Base-by-base conservation (phyloP, 2,888 invertebrate species). In the Eristalis pertinax region DNA sequence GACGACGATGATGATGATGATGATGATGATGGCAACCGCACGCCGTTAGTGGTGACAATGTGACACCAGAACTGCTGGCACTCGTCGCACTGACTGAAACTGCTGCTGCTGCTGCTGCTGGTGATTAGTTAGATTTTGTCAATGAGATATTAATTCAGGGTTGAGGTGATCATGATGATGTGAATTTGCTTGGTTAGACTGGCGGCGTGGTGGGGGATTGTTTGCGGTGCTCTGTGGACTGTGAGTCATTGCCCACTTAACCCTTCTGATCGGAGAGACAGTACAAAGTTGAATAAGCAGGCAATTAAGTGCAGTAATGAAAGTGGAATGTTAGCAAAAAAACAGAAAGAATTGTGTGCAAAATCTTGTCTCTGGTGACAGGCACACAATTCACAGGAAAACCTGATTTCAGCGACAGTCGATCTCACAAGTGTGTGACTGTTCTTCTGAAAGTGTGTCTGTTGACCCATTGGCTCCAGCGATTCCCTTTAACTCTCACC, bases 91-190 rank as follows among this genome's bases (percentile, higher is more conserved):
- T 32, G 32, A 35, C 64, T 22, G 64, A n/a, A 32, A 19, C 64
- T 65, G 64, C 38, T 64, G 7, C n/a, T 7, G 13, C 19, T 19
- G 29, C 64, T 65, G 22, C 38, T n/a, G 64, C 64, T n/a, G 22
- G 64, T 24, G 38, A 79, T 80, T 73, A 73, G 79, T 4, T 74
- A 41, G 77, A 74, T 74, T 84, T 85, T 82, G 82, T 82, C 85
- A 82, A 77, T 85, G 77, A 68, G 58, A 84, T 26, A 58, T 80
- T 72, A 77, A 77, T 82, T 85, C 82, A 85, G 77, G 77, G 79
- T 73, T 79, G 72, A 67, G 43, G 41, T 63, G 77, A 56, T 76
- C 70, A 41, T 70, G 70, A 38, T 70, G 56, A 22, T 63, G 22
- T 68, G 43, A 69, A 19, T 56, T 2, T 1, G 22, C 22, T 32